phyloP scores from a whole-genome alignment of 2,113 vertebrate species.

The Eclectus roratus region DNA sequence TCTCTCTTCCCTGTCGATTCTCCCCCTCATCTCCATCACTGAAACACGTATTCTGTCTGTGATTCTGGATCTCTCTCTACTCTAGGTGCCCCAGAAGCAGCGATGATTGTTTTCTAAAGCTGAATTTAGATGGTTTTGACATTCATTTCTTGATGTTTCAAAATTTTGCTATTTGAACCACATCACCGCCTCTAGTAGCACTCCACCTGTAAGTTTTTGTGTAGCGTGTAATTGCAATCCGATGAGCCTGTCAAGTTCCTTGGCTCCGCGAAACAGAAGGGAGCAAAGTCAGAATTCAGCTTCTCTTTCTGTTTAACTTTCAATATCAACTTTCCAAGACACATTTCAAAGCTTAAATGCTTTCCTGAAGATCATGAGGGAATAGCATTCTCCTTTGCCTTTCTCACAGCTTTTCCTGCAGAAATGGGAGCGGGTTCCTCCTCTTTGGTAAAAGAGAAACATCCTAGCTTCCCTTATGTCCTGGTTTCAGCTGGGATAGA shows the following conservation, averaged over 20 bases:
- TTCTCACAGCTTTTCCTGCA: not conserved
- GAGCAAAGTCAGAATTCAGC: not conserved
- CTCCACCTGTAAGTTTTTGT: not conserved
- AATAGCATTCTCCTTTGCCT: not conserved
- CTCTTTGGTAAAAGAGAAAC: not conserved
- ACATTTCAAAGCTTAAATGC: not conserved
- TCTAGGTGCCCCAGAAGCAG: not conserved
- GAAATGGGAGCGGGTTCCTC: not conserved
- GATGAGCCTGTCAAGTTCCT: not conserved
- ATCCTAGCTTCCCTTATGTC: not conserved
- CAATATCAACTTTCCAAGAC: not conserved
- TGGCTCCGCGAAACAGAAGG: not conserved
- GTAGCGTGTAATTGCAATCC: accelerated
- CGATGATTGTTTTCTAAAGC: not conserved
- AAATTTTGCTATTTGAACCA: not conserved
- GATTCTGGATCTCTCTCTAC: not conserved
- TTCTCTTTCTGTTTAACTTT: not conserved
- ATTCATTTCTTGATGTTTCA: not conserved
- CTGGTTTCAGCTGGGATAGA: not conserved
- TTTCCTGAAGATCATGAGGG: not conserved
- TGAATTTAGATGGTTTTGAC: not conserved
- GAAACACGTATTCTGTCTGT: not conserved
- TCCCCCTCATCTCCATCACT: not conserved
- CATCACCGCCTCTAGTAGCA: not conserved
- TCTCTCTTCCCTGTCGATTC: not conserved